phyloP scores from a whole-genome alignment of 2,888 invertebrate genomes.

The Pasiphila rectangulata region DNA sequence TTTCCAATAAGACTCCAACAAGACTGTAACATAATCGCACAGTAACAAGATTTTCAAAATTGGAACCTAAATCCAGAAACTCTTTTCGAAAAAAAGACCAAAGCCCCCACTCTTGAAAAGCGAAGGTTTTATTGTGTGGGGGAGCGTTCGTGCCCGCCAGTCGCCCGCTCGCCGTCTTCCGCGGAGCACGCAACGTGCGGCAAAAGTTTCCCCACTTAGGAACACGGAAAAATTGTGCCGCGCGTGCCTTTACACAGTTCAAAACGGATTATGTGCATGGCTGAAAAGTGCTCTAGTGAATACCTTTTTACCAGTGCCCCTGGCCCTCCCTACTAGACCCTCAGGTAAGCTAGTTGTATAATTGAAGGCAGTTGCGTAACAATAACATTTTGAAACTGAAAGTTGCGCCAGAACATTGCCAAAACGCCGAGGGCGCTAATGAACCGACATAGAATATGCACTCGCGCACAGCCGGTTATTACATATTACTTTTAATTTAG shows the following conservation, averaged over 20 bases:
- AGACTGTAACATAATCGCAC: slow-evolving; percentile 12
- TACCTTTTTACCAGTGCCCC: slow-evolving; percentile 62
- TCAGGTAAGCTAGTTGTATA: slow-evolving; percentile 46
- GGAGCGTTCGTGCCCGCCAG: slow-evolving; percentile 53
- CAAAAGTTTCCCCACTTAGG: slow-evolving; percentile 58
- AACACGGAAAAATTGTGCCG: slow-evolving; percentile 74
- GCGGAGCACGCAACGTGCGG: slow-evolving; percentile 69
- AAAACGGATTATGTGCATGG: slow-evolving; percentile 73
- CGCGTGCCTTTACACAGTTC: slow-evolving; percentile 49
- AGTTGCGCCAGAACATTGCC: slow-evolving; percentile 51
- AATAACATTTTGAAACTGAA: slow-evolving; percentile 48
- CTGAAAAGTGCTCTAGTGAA: slow-evolving; percentile 67
- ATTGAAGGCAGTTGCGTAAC: slow-evolving; percentile 42
- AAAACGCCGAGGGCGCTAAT: slow-evolving; percentile 51
- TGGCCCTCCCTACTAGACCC: slow-evolving; percentile 51
- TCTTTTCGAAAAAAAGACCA: slow-evolving; percentile 47
- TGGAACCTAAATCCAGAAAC: slow-evolving; percentile 32
- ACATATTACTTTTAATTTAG: slow-evolving; percentile 20
- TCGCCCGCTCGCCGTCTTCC: slow-evolving; percentile 64
- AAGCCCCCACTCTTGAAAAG: slow-evolving; percentile 66
- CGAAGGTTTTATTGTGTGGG: slow-evolving; percentile 71
- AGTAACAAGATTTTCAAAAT: slow-evolving; percentile 31
- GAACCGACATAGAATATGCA: slow-evolving; percentile 42
- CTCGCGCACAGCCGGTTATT: slow-evolving; percentile 24
- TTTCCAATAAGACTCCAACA: slow-evolving; percentile 15